A percentile compares a stretch with the other conserved stretches of the same genome.
Conservation (phyloP, 1,140 invertebrate genomes). For the Eumeta japonica region DNA sequence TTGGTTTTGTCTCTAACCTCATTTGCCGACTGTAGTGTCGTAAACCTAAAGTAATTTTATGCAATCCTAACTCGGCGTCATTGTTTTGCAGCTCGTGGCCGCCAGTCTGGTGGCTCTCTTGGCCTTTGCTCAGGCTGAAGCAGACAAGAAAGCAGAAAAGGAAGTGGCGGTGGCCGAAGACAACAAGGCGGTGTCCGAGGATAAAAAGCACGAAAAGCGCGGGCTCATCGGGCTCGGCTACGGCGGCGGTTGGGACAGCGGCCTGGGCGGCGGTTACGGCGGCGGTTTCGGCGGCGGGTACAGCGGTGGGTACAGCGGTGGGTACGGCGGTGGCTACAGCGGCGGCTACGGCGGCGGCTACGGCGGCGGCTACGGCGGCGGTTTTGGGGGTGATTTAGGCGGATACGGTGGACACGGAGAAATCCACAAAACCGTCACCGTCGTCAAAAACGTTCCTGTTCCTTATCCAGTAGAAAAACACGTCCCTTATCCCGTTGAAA, state of each 20-base stretch:
- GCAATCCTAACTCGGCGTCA: no score
- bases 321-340: conserved; percentile 38
- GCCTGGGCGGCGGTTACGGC: conserved; percentile 16
- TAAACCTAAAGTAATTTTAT: no score
- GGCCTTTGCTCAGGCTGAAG: conserved; percentile 53
- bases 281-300: conserved; percentile 32
- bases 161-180: conserved; percentile 51
- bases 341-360: conserved; percentile 20
- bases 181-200: conserved; percentile 41
- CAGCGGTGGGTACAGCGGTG: conserved; percentile 28
- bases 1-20: no score
- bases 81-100: conserved; percentile 49
- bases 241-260: conserved; percentile 28
- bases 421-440: conserved; percentile 45
- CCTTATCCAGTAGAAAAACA: conserved; percentile 65
- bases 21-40: no score
- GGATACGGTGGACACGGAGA: conserved; percentile 43
- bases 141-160: conserved; percentile 56
- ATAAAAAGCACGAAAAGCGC: conserved; percentile 73
- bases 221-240: conserved; percentile 62
- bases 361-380: conserved; percentile 22
- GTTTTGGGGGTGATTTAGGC: conserved; percentile 33
- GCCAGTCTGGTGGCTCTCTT: conserved; percentile 59
- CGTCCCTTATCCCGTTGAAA: conserved; percentile 63
- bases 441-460: conserved; percentile 63